Percentiles rank a stretch among this genome's conserved stretches.
These are phyloP conservation scores for Platysteira castanea DNA, from an alignment of 2,113 vertebrate species.

Conservation along the genomic window DNA sequence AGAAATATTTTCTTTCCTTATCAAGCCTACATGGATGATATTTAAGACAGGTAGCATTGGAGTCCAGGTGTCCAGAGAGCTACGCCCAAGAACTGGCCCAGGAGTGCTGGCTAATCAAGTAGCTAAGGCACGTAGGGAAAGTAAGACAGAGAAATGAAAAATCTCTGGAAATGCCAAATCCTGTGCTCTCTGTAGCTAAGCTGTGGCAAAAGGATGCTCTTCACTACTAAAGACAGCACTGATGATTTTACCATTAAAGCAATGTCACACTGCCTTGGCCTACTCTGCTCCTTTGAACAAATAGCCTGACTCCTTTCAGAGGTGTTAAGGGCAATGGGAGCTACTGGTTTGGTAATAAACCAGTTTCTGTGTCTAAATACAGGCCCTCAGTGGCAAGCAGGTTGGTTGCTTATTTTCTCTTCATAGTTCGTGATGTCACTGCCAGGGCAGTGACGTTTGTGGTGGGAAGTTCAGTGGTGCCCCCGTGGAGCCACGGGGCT, in stretches of 20 bases:
- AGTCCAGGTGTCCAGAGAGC: neutral
- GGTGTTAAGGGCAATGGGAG: neutral
- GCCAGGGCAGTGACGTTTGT: neutral
- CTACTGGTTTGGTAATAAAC: neutral
- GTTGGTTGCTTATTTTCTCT: neutral
- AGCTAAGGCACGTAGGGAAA: neutral
- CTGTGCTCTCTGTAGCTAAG: neutral
- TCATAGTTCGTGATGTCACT: neutral
- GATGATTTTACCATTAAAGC: neutral
- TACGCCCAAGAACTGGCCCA: neutral
- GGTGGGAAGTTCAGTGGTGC: neutral
- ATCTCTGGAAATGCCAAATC: neutral
- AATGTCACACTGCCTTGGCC: neutral
- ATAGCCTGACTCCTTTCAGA: neutral
- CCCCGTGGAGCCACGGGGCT: neutral
- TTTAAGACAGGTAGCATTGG: neutral
- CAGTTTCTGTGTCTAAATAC: neutral
- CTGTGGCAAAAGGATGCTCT: neutral
- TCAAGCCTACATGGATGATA: neutral
- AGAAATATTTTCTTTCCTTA: neutral
- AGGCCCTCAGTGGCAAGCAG: neutral
- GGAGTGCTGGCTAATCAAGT: neutral
- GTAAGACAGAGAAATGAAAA: neutral
- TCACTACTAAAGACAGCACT: neutral
- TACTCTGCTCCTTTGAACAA: neutral